A percentile compares a stretch with the other conserved stretches of the same genome.
These are phyloP conservation scores for Hydrochoerus hydrochaeris DNA, from an alignment of 2,113 vertebrate genomes.

Conservation along the genomic window DNA sequence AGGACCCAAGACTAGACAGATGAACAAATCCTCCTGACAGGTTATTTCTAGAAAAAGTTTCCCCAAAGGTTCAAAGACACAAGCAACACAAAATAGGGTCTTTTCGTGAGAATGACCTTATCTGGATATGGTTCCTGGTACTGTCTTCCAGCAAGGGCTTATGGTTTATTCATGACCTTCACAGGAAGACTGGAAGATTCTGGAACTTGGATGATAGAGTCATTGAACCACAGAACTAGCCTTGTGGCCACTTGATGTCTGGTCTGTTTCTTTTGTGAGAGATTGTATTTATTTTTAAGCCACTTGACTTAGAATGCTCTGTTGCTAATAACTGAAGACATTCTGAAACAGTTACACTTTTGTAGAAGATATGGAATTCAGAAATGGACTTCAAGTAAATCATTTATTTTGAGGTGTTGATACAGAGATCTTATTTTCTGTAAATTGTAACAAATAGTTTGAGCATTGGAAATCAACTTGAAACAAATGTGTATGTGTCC, in stretches of 20 bases:
- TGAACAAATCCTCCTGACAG: not conserved
- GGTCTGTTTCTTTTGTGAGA: not conserved
- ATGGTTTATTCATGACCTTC: not conserved
- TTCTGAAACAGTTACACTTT: not conserved
- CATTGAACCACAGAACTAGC: not conserved
- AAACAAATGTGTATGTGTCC: slow-evolving; percentile 46
- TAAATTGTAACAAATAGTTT: slow-evolving; percentile 63
- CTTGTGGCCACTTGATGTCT: not conserved
- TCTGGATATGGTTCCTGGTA: not conserved
- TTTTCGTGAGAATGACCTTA: not conserved
- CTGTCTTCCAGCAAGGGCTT: not conserved
- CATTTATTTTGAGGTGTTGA: slow-evolving; percentile 60
- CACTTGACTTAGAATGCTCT: slow-evolving; percentile 3
- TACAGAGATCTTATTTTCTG: slow-evolving; percentile 54
- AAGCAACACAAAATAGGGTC: not conserved
- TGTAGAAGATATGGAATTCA: slow-evolving; percentile 18
- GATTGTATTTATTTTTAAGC: not conserved
- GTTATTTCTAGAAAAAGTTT: not conserved
- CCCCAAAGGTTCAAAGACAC: not conserved
- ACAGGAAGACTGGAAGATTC: not conserved
- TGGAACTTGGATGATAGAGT: not conserved
- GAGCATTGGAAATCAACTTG: slow-evolving; percentile 41
- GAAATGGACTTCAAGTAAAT: slow-evolving; percentile 45
- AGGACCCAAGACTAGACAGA: not conserved
- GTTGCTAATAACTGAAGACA: slow-evolving; percentile 29